Base-by-base conservation (phyloP, 2,113 vertebrate species). In the Sapajus apella region DNA sequence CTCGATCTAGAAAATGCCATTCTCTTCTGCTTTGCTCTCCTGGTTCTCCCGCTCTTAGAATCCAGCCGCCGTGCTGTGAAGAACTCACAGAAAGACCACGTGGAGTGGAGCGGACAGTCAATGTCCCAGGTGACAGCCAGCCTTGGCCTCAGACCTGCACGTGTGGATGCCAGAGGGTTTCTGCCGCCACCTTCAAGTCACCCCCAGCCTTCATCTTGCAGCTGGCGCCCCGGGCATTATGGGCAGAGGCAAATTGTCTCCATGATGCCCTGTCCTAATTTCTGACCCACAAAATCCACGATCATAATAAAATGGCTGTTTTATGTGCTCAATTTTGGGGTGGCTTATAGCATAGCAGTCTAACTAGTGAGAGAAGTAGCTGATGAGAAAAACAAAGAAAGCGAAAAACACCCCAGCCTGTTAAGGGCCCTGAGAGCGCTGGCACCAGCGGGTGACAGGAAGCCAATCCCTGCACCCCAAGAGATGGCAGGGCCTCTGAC, bases 221-320 rank as follows among this genome's bases (percentile, higher is more conserved):
- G 17, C 35, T 0, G 16, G 43, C 43, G 12, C 17, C 23, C 30
- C 21, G 9, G 58, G 45, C 45, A 0, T 20, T 5, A 4, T 8
- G 30, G 17, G 43, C 12, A n/a, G 61, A n/a, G 8, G 2, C 8
- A 43, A 61, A 21, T 61, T 23, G 18, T 21, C 40, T 13, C 18
- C 35, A 2, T 18, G 0, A 7, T 5, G n/a, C 25, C 45, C 56
- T 32, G 68, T 35, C 17, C 18, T 66, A 8, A 55, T 18, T 18
- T 72, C 43, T 30, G 20, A 8, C 35, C 35, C 18, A 6, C 7
- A 35, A 50, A 37, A n/a, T 21, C 4, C 14, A 8, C 35, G 68
- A 7, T 23, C 4, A 4, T 25, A 27, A 43, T 35, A 10, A 73
- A 86, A 10, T 3, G 87, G 17, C 66, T 8, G 82, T 21, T 73